Base-by-base conservation (phyloP, 2,888 invertebrate genomes). In the Ceriagrion tenellum region DNA sequence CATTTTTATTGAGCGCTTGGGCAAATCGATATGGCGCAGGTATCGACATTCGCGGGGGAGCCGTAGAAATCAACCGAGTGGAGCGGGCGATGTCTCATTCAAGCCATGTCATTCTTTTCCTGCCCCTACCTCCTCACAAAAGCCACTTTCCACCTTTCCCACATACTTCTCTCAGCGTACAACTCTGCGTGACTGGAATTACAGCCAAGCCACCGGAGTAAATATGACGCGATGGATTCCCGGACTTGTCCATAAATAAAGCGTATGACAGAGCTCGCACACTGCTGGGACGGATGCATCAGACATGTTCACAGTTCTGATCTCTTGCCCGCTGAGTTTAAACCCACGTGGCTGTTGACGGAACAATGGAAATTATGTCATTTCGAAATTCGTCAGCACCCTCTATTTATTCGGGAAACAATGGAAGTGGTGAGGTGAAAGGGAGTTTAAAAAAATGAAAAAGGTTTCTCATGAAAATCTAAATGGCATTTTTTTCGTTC, bases 311-410 rank as follows among this genome's bases (percentile, higher is more conserved):
- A 26, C 69, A 2, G 69, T 12, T 35, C n/a, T n/a, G 26, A 69
- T 69, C 69, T 81, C 30, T 35, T 16, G 81, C 35, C 81, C 35
- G 16, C 30, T 3, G 35, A 81, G 81, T 35, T 69, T 0, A 81
- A 81, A 3, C 30, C 81, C 81, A 81, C 81, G 81, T 35, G 35
- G 81, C 13, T 35, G 35, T 35, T 13, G 16, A 35, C 59, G 81
- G 35, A 35, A 81, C 81, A 81, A 81, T 81, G 81, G 81, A 20
- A 35, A 81, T 81, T 81, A 81, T 35, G 81, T 81, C 81, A 81
- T 18, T n/a, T 13, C 35, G 30, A 35, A 23, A 35, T 35, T 13
- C 30, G 35, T 35, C 35, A 81, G 81, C 30, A 35, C 35, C 81
- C 81, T 6, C 35, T 81, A 1, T n/a, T n/a, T 69, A 1, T 81